phyloP scores from a whole-genome alignment of 37 sponge, comb jelly and placozoan species.

The Halichondria panicea region DNA sequence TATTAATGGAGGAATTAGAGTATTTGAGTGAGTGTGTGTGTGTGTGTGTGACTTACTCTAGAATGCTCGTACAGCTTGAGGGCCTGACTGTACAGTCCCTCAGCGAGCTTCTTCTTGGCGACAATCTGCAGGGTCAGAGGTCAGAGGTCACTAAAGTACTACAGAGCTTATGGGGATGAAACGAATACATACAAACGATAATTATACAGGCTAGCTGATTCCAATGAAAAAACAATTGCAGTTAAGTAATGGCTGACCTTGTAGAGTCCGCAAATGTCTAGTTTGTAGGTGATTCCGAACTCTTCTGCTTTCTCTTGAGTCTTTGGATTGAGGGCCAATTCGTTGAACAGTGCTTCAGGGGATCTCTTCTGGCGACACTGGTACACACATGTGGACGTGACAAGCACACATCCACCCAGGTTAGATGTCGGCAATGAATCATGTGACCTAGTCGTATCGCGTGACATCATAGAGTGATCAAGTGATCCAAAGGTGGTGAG shows the following conservation, averaged over 20 bases:
- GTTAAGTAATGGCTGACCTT: constrained; percentile 5
- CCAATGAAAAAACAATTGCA: background rate
- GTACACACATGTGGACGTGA: constrained; percentile 63
- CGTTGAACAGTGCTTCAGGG: constrained; percentile 58
- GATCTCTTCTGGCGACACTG: constrained; percentile 53
- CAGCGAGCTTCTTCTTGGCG: constrained; percentile 41
- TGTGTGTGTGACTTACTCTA: constrained; percentile 35
- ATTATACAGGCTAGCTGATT: background rate
- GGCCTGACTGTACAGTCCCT: constrained; percentile 35
- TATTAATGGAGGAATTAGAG: background rate
- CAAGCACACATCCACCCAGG: constrained; percentile 68
- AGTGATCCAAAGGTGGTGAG: background rate
- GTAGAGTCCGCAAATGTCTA: constrained; percentile 76
- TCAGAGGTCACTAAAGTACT: background rate
- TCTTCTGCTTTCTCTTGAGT: constrained; percentile 50
- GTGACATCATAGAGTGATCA: background rate
- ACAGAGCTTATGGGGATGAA: background rate
- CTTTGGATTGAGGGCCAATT: constrained; percentile 22
- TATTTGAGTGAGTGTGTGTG: background rate
- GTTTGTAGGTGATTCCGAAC: constrained; percentile 60
- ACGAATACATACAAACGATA: background rate
- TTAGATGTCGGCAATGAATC: constrained; percentile 24
- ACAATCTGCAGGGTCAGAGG: constrained; percentile 24
- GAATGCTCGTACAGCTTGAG: constrained; percentile 50
- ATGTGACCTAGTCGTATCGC: constrained; percentile 1